A percentile compares a stretch with the other conserved stretches of the same genome.
These are phyloP conservation scores for Aix galericulata DNA, from an alignment of 2,113 vertebrate genomes.

Conservation along the genomic window DNA sequence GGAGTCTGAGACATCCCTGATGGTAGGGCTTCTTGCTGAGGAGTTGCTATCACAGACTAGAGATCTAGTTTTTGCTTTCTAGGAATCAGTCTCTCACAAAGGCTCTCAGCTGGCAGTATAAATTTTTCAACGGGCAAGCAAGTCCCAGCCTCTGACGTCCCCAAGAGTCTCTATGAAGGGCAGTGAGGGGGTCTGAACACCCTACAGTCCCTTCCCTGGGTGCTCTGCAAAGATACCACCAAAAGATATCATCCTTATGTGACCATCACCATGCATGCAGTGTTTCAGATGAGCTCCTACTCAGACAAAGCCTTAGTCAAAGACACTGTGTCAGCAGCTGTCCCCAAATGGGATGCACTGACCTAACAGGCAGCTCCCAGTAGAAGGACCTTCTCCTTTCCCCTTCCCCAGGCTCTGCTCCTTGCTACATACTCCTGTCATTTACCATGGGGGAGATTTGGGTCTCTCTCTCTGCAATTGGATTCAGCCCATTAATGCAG, in stretches of 20 bases:
- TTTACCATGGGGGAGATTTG: background rate
- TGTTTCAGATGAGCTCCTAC: background rate
- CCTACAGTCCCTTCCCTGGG: background rate
- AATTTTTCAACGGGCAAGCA: background rate
- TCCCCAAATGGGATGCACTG: background rate
- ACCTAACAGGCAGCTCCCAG: background rate
- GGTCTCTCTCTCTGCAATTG: background rate
- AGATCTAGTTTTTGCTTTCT: background rate
- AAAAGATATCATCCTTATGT: background rate
- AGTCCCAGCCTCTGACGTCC: background rate
- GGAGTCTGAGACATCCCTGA: background rate
- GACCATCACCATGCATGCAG: background rate
- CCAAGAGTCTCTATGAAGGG: background rate
- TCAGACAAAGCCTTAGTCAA: background rate
- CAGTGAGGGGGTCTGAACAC: background rate
- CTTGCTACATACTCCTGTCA: background rate
- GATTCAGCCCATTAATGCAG: background rate
- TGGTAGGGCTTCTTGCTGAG: background rate
- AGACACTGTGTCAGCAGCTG: background rate
- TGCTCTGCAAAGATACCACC: background rate
- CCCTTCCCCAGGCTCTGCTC: background rate
- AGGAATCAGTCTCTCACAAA: background rate
- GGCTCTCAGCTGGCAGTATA: background rate
- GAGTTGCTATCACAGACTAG: background rate
- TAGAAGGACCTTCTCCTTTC: background rate